Percentiles rank a stretch among this genome's conserved stretches.
Conservation (phyloP, 2,113 vertebrate genomes). For the Phrynosoma blainvillii region DNA sequence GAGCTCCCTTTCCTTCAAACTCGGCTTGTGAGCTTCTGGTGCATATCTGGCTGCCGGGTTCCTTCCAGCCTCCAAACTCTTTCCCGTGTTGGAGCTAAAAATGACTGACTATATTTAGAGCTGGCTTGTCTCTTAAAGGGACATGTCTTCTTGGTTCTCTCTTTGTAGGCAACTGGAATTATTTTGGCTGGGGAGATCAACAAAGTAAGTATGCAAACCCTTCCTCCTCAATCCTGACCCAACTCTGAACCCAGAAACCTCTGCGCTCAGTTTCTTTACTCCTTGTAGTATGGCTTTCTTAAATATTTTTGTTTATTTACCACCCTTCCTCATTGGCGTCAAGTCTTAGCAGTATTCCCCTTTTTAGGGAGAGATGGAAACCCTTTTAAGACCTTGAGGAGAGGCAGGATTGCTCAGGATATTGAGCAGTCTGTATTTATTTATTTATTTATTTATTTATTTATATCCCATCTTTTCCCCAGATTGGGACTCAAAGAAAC, state of each 20-base stretch:
- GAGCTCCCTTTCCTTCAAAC: background rate
- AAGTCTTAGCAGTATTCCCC: background rate
- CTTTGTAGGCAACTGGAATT: slow-evolving; percentile 96
- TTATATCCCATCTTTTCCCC: no score
- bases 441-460: no score
- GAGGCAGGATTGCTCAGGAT: background rate
- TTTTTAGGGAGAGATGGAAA: background rate
- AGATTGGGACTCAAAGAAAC: background rate
- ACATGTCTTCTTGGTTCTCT: slow-evolving; percentile 46
- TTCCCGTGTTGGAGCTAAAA: background rate
- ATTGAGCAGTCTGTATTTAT: no score
- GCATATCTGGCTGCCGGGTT: no score
- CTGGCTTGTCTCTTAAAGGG: background rate
- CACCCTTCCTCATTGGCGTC: background rate
- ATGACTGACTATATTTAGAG: background rate
- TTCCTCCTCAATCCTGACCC: background rate
- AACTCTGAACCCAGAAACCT: background rate
- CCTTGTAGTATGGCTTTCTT: background rate
- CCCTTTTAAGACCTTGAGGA: background rate
- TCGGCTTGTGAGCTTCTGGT: background rate
- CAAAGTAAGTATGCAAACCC: slow-evolving; percentile 88
- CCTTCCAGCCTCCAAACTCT: background rate
- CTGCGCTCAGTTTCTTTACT: background rate
- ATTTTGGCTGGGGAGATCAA: slow-evolving; percentile 94
- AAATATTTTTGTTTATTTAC: background rate